Conservation (phyloP, 2,888 invertebrate genomes). For the Netelia fuscicornis region DNA sequence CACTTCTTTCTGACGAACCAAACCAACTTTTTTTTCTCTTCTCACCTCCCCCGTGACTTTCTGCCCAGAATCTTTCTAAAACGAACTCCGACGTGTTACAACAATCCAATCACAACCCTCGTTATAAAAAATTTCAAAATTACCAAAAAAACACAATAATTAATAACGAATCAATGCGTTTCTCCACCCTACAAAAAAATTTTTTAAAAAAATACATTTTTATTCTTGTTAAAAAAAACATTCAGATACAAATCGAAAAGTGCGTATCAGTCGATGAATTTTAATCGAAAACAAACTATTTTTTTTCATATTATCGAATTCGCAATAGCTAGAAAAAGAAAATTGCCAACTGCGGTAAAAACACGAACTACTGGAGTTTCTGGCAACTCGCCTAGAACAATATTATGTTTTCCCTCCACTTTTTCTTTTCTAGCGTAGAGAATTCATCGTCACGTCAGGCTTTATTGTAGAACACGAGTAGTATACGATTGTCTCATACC, state of each 20-base stretch:
- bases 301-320: too few relatives aligned
- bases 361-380: conserved; percentile 45
- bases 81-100: not conserved
- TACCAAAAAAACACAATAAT: not conserved
- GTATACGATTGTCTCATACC: conserved; percentile 3
- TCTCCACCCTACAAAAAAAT: not conserved
- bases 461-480: conserved; percentile 38
- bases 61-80: not conserved
- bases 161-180: not conserved
- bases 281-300: too few relatives aligned
- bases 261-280: too few relatives aligned
- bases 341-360: conserved; percentile 29
- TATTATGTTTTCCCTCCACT: conserved; percentile 50
- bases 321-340: conserved; percentile 23
- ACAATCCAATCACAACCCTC: not conserved
- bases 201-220: not conserved
- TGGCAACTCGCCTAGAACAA: conserved; percentile 63
- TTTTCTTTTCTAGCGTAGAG: conserved; percentile 25
- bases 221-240: not conserved
- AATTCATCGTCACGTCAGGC: conserved; percentile 48
- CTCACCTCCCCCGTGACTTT: not conserved
- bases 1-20: conserved; percentile 18
- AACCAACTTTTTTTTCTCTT: conserved; percentile 6
- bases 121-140: not conserved
- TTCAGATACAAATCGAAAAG: too few relatives aligned